These are phyloP conservation scores for Anoplolepis gracilipes DNA, from an alignment of 1,140 invertebrate genomes.

Conservation along the genomic window DNA sequence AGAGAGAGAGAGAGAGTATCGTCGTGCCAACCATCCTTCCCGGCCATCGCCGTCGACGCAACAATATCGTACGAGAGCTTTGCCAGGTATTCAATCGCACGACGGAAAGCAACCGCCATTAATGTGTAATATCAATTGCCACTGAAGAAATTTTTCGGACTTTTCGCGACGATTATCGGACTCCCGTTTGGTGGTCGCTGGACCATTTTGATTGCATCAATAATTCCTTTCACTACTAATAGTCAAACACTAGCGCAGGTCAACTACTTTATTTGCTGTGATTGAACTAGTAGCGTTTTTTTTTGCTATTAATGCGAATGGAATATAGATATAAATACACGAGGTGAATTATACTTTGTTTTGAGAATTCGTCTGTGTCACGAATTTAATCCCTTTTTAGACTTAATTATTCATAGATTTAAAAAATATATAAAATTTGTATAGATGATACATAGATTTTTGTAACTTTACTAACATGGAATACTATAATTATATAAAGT, in stretches of 20 bases:
- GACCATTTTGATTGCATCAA: neutral
- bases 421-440: no score
- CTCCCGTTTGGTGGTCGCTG: neutral
- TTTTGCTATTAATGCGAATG: no score
- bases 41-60: constrained; percentile 32
- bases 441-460: no score
- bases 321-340: neutral
- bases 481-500: no score
- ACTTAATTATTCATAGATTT: no score
- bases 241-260: neutral
- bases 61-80: constrained; percentile 68
- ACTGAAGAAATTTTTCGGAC: constrained; percentile 41
- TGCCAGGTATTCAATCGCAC: constrained; percentile 50
- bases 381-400: no score
- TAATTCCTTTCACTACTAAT: neutral
- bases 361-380: no score
- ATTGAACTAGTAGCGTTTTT: neutral
- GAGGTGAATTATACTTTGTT: no score
- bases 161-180: constrained; percentile 6
- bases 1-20: constrained; percentile 20
- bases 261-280: neutral
- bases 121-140: constrained; percentile 34
- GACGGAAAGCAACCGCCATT: constrained; percentile 21
- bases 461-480: no score
- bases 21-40: constrained; percentile 28